Evolutionary conservation across 53 echinoderm and acorn worm genomes (phyloP).

Genomic region (Glandiceps talaboti): DNA sequence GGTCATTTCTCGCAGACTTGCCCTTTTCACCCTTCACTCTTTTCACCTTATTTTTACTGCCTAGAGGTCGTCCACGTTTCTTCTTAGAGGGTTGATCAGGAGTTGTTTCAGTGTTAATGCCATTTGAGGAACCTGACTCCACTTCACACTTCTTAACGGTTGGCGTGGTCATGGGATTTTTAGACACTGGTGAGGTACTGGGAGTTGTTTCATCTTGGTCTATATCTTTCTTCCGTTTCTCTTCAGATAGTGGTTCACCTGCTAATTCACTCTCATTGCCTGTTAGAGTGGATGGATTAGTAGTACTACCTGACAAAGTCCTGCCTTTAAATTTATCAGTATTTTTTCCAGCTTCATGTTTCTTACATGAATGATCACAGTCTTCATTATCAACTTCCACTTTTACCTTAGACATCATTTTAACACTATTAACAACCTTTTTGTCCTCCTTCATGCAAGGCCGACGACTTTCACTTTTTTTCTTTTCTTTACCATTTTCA

Average conservation of each 20-base stretch:
- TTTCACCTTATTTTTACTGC: slow-evolving; percentile 58
- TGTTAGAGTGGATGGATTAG: background rate
- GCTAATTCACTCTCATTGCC: background rate
- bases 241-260: background rate
- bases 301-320: background rate
- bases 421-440: background rate
- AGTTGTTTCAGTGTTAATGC: slow-evolving; percentile 10
- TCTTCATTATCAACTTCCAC: background rate
- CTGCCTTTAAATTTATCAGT: background rate
- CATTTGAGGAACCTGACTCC: slow-evolving; percentile 7
- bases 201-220: background rate
- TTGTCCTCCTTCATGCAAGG: background rate
- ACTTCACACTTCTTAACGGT: slow-evolving; percentile 6
- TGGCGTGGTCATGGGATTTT: background rate
- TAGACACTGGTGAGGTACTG: background rate
- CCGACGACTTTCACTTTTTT: background rate
- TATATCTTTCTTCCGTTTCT: background rate
- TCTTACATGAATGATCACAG: too few relatives aligned
- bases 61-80: slow-evolving; percentile 63
- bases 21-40: slow-evolving; percentile 25
- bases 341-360: background rate
- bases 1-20: slow-evolving; percentile 12
- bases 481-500: background rate
- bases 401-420: background rate
- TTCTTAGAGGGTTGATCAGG: slow-evolving; percentile 41